These are phyloP conservation scores for Leucoma salicis DNA, from an alignment of 2,888 invertebrate species.

Conservation along the genomic window DNA sequence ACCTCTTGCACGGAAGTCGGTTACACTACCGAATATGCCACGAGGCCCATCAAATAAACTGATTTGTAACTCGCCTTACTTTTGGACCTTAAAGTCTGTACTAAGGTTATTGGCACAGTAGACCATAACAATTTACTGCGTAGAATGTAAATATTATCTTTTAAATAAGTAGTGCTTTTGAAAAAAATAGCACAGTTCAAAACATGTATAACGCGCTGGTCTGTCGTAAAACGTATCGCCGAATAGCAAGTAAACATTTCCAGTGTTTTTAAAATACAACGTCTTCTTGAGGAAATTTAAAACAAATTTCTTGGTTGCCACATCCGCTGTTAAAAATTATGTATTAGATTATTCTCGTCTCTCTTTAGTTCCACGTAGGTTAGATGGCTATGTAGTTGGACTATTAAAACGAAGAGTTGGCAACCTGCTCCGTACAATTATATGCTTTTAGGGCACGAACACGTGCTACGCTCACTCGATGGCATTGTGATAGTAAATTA, in stretches of 20 bases:
- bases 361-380: constrained; percentile 49
- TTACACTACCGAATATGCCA: too few species aligned
- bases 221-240: constrained; percentile 13
- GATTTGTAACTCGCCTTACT: too few species aligned
- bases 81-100: too few species aligned
- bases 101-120: too few species aligned
- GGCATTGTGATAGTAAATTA: constrained; percentile 33
- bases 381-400: constrained; percentile 52
- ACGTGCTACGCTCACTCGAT: constrained; percentile 15
- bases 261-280: constrained; percentile 30
- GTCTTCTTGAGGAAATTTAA: constrained; percentile 40
- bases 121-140: too few species aligned
- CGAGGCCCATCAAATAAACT: too few species aligned
- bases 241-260: constrained; percentile 22
- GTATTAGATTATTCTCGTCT: constrained; percentile 52
- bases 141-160: neutral
- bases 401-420: constrained; percentile 65
- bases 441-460: neutral
- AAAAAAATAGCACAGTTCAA: neutral
- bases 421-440: constrained; percentile 26
- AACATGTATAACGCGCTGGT: neutral
- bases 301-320: constrained; percentile 41
- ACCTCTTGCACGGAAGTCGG: too few species aligned
- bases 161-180: neutral
- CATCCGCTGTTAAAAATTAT: constrained; percentile 57